Base-by-base conservation (phyloP, 2,797 vertebrate species). In the Heteromormyrus szaboi region DNA sequence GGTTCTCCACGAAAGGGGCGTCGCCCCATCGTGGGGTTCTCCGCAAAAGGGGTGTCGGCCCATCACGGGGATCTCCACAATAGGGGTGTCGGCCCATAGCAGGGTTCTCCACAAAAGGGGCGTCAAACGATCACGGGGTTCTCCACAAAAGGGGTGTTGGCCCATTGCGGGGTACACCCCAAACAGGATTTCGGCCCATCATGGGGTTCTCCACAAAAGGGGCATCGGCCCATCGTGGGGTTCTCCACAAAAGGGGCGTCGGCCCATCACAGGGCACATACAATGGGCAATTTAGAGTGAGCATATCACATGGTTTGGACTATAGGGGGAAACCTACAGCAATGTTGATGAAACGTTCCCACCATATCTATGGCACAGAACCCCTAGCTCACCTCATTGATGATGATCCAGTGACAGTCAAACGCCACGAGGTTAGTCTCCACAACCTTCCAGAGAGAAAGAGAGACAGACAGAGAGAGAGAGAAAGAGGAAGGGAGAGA, bases 401-500 rank as follows among this genome's bases (percentile, higher is more conserved):
- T 99, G 95, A 99, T 97, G 96, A 99, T 99, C 98, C 98, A 99
- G 95, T 99, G 98, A 95, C 98, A 99, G 95, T 99, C 98, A 90
- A 99, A 99, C 92, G 98, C 98, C 93, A 99, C 97, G 94, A 99
- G 96, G 96, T 99, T 99, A 89, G 98, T 98, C 95, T 99, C 98
- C 95, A 99, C 98, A 88, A 99, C 98, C 98, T 99, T 96, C 51
- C 94, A 92, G 85, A 94, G 94, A 96, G 1, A 88, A 6, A 86
- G 85, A 68, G 79, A 50, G 83, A 86, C 7, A 41, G 56, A 59
- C 7, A 59, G 25, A 85, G 41, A 33, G 12, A 33, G 12, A 90
- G 41, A 90, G 37, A 37, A 25, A 90, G 25, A 88, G 22, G 76
- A 11, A 92, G 85, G 94, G 94, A 96, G 25, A 88, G 19, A 92